Base-by-base conservation (phyloP, 2,797 vertebrate species). In the Diceros bicornis region DNA sequence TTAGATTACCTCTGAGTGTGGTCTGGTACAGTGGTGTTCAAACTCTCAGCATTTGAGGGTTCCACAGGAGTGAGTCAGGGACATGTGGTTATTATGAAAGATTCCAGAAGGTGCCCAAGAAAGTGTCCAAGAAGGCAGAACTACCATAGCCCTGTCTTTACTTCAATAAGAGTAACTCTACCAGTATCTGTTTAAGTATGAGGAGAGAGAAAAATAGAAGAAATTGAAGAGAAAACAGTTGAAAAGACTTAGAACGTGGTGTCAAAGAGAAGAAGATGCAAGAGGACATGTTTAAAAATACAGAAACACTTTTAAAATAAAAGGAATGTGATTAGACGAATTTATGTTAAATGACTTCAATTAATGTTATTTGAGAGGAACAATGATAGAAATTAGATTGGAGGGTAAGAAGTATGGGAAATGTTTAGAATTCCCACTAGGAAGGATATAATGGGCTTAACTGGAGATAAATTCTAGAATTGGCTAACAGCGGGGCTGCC, bases 391-490 rank as follows among this genome's bases (percentile, higher is more conserved):
- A 95, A 68, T 82, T 87, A 34, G 1, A 77, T 1, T 37, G 25
- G 6, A 20, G 27, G n/a, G 16, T 68, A 88, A 66, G 1, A 27
- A 77, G 9, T 44, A 37, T 74, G 9, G 32, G 0, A 50, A 72
- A 77, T 95, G 2, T 50, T 96, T 95, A 27, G 11, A 74, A 89
- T 89, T 96, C 68, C 20, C 32, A 57, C 4, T 44, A 69, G 21
- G n/a, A 86, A 86, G 41, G 81, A 93, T 44, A 37, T 14, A 62
- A 79, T 82, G 44, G 34, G 6, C 23, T 94, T 96, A 55, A 89
- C 91, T 64, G 32, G 75, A 87, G 69, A 89, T 81, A 92, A 96
- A 75, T 59, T 41, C 14, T 75, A 61, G 17, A 92, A 71, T 2
- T 77, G 52, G 41, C 52, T 83, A 81, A 95, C 1, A 81, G 32